Evolutionary conservation across 2,797 vertebrate species (phyloP).

Genomic region (Neomorphus geoffroyi): DNA sequence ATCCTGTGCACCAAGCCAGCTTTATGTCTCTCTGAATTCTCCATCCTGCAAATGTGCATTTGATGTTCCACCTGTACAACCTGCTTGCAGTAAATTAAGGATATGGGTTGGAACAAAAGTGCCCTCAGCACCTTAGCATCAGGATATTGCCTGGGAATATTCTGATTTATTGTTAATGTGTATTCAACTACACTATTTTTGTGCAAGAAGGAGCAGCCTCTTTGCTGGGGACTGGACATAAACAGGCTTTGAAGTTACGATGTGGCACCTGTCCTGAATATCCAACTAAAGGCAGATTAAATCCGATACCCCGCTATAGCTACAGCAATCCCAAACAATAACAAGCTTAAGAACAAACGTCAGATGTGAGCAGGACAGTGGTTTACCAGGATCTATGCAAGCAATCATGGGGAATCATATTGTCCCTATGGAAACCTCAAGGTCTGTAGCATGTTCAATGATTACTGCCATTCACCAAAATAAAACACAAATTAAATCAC

Average conservation of each 20-base stretch:
- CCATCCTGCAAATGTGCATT: background rate
- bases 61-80: background rate
- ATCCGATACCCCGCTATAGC: fast-evolving
- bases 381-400: background rate
- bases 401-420: background rate
- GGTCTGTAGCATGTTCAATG: background rate
- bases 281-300: background rate
- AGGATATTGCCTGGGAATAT: background rate
- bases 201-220: background rate
- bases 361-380: background rate
- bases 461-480: background rate
- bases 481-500: background rate
- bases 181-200: background rate
- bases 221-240: background rate
- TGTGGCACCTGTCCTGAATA: background rate
- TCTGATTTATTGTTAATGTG: fast-evolving
- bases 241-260: background rate
- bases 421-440: background rate
- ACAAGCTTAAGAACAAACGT: background rate
- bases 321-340: background rate
- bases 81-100: background rate
- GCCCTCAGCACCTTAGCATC: background rate
- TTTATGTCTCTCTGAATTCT: background rate
- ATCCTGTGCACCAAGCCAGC: background rate
- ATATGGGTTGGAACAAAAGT: background rate